A percentile compares a stretch with the other conserved stretches of the same genome.
phyloP scores from a whole-genome alignment of 2,888 invertebrate species.

The Polydesmus complanatus region DNA sequence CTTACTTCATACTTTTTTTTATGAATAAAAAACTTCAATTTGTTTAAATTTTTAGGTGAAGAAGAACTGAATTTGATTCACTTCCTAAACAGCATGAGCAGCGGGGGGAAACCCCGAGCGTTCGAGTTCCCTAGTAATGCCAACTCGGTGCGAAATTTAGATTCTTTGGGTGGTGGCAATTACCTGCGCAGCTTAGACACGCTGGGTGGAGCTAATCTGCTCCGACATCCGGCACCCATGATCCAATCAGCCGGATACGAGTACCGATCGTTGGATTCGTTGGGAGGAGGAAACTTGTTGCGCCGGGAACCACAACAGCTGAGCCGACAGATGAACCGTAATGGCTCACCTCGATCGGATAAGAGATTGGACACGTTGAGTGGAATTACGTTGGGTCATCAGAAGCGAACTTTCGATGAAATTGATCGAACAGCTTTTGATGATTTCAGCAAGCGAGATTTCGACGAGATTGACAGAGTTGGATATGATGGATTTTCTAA shows the following conservation, averaged over 20 bases:
- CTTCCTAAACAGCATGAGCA: neutral
- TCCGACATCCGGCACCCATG: slow-evolving; percentile 26
- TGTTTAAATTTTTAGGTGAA: too few relatives aligned
- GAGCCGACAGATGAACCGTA: neutral
- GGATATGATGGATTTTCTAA: slow-evolving; percentile 37
- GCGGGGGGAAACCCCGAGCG: neutral
- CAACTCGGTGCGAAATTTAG: slow-evolving; percentile 5
- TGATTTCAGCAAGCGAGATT: slow-evolving; percentile 42
- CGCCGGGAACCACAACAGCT: neutral
- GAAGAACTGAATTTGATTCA: neutral
- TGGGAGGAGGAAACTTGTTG: slow-evolving; percentile 23
- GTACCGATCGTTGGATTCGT: slow-evolving; percentile 31
- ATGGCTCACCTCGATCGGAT: neutral
- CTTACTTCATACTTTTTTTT: too few relatives aligned
- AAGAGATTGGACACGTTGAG: slow-evolving; percentile 23
- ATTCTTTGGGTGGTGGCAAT: slow-evolving; percentile 8
- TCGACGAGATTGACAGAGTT: slow-evolving; percentile 37
- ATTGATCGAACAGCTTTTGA: slow-evolving; percentile 44
- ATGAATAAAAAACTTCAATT: too few relatives aligned
- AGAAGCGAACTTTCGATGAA: slow-evolving; percentile 46
- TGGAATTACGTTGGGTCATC: slow-evolving; percentile 34
- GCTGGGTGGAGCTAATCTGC: slow-evolving; percentile 40
- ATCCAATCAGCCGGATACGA: slow-evolving; percentile 15
- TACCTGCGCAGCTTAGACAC: slow-evolving; percentile 31
- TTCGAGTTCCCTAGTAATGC: neutral